These are phyloP conservation scores for Anodontia alba DNA, from an alignment of 2,888 invertebrate genomes.

Conservation along the genomic window DNA sequence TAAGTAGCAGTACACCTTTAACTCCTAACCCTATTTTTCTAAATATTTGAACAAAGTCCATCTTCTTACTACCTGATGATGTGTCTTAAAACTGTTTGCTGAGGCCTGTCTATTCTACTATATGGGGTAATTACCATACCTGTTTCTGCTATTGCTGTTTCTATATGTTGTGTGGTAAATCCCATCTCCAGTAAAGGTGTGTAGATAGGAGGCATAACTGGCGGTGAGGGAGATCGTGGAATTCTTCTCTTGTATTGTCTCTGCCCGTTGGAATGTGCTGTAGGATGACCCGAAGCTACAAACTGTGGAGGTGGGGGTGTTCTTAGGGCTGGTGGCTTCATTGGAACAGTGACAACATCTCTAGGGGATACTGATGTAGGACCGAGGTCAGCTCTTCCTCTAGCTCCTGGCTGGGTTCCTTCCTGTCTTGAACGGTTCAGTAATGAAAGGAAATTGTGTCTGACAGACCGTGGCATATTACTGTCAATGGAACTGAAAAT, in stretches of 20 bases:
- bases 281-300: background rate
- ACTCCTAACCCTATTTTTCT: too few species aligned
- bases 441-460: slow-evolving; percentile 35
- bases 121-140: too few species aligned
- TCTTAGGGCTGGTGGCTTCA: slow-evolving; percentile 57
- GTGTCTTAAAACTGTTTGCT: too few species aligned
- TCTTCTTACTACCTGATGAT: too few species aligned
- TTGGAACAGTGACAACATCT: slow-evolving; percentile 46
- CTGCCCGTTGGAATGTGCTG: slow-evolving; percentile 42
- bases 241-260: slow-evolving; percentile 47
- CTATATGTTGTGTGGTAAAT: slow-evolving; percentile 87
- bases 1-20: too few species aligned
- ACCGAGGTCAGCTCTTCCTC: slow-evolving; percentile 8
- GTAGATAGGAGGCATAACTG: slow-evolving; percentile 86
- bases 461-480: slow-evolving; percentile 26
- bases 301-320: slow-evolving; percentile 51
- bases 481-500: slow-evolving; percentile 47
- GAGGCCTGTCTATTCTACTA: too few species aligned
- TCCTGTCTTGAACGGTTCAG: slow-evolving; percentile 34
- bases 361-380: slow-evolving; percentile 25
- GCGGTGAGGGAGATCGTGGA: slow-evolving; percentile 77
- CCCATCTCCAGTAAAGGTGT: slow-evolving; percentile 88
- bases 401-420: slow-evolving; percentile 13
- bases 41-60: too few species aligned
- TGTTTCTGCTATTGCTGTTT: slow-evolving; percentile 87